These are phyloP conservation scores for Neolamprologus brichardi DNA, from an alignment of 2,113 vertebrate species.

Conservation along the genomic window DNA sequence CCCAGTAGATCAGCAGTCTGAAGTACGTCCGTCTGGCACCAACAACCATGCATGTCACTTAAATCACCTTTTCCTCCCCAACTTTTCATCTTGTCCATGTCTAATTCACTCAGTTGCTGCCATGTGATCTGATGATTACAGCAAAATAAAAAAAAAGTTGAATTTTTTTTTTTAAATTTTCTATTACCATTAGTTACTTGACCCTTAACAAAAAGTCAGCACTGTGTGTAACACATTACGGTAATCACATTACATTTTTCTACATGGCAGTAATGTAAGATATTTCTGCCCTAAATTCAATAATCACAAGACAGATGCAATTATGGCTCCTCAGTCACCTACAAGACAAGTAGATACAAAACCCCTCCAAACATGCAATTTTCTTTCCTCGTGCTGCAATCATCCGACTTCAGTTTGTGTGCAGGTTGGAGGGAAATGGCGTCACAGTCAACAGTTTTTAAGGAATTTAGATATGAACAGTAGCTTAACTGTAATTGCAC, in stretches of 20 bases:
- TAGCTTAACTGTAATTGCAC: not conserved
- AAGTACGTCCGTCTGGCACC: not conserved
- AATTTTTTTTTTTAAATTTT: accelerated
- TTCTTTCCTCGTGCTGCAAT: not conserved
- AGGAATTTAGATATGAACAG: not conserved
- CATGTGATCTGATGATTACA: not conserved
- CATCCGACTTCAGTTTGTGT: not conserved
- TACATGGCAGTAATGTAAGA: not conserved
- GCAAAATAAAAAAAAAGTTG: accelerated
- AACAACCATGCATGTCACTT: not conserved
- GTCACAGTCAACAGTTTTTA: not conserved
- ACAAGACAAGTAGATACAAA: not conserved
- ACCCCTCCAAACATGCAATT: not conserved
- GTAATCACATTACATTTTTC: not conserved
- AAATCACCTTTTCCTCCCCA: accelerated
- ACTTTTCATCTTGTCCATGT: not conserved
- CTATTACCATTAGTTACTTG: not conserved
- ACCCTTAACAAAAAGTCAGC: not conserved
- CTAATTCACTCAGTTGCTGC: not conserved
- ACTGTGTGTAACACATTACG: not conserved
- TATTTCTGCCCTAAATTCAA: not conserved
- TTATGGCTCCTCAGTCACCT: not conserved
- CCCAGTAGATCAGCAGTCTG: not conserved
- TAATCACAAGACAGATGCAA: not conserved
- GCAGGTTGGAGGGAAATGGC: not conserved